Evolutionary conservation across 2,113 vertebrate species (phyloP), one percentile per base, ranked within the genome.

Genomic region (Corythaixoides concolor): DNA sequence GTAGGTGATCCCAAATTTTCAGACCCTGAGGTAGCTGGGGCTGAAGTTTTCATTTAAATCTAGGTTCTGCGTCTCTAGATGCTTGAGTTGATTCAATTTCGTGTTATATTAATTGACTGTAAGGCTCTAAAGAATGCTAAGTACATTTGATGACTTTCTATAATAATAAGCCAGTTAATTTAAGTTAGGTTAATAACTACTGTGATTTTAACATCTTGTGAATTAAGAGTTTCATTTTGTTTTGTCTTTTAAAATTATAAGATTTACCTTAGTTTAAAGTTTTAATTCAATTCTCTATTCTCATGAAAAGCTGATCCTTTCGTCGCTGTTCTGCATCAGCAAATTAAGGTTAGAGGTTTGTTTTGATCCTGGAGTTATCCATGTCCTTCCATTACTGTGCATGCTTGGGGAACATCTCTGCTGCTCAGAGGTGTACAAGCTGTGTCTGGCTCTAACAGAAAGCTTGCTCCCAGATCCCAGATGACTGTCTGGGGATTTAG

Each of bases 121-220:
- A 73, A 79, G 84, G 80, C 95, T 96, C 91, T 89, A 37, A 93
- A 97, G 96, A 93, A 69, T 58, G 67, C 92, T 95, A 95, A 97
- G 86, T 91, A 93, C 92, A 82, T 92, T 95, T 95, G 93, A 97
- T 96, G 92, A 91, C 92, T 92, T 96, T 95, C 83, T 93, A 3
- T 91, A 95, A 87, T 96, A 96, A 95, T 86, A 93, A 95, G 92
- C 32, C 62, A 87, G 94, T 93, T 96, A 96, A 94, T 92, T 97
- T 92, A 93, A 92, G 77, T 89, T 89, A 79, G 84, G 90, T 91
- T 97, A 97, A 96, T 96, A 93, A 74, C 53, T 78, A 52, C 89
- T 85, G 74, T 94, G 95, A 95, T 79, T 95, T 93, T 87, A 49
- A 11, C 86, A 59, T 92, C 80, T 96, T 93, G 78, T 59, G 89